Evolutionary conservation across 2,113 vertebrate species (phyloP).

Genomic region (Patagioenas fasciata): DNA sequence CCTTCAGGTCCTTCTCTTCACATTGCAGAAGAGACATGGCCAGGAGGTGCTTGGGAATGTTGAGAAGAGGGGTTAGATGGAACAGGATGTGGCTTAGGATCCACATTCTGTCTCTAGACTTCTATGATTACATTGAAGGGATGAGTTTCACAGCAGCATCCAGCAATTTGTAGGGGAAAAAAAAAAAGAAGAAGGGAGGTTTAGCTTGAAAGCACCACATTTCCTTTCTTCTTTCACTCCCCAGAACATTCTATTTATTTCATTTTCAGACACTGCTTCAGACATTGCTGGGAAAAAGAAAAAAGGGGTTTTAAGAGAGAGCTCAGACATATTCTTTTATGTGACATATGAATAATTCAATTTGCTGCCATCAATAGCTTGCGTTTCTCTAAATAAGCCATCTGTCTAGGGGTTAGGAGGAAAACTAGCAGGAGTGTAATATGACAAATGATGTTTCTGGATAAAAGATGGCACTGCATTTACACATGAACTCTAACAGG

Average conservation of each 20-base stretch:
- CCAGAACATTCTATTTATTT: constrained; percentile 20
- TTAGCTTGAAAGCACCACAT: constrained; percentile 12
- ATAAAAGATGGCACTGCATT: constrained; percentile 16
- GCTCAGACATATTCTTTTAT: constrained; percentile 42
- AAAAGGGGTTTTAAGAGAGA: constrained; percentile 21
- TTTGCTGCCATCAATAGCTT: constrained; percentile 39
- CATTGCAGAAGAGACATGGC: rapidly evolving
- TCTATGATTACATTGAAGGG: neutral
- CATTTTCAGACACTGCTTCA: constrained; percentile 11
- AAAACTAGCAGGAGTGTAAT: neutral
- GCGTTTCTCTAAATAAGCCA: constrained; percentile 37
- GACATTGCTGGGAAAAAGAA: neutral
- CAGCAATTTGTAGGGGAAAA: neutral
- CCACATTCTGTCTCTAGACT: neutral
- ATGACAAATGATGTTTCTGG: constrained; percentile 10
- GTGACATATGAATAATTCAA: constrained; percentile 58
- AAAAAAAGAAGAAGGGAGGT: neutral
- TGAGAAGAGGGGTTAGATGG: neutral
- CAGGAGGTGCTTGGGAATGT: neutral
- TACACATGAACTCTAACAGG: neutral
- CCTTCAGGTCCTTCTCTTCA: neutral
- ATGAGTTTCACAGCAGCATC: neutral
- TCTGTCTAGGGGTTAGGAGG: neutral
- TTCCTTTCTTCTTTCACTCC: constrained; percentile 1
- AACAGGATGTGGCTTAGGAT: neutral